Conservation (phyloP, 2,113 vertebrate genomes). For the Tachuris rubrigastra region DNA sequence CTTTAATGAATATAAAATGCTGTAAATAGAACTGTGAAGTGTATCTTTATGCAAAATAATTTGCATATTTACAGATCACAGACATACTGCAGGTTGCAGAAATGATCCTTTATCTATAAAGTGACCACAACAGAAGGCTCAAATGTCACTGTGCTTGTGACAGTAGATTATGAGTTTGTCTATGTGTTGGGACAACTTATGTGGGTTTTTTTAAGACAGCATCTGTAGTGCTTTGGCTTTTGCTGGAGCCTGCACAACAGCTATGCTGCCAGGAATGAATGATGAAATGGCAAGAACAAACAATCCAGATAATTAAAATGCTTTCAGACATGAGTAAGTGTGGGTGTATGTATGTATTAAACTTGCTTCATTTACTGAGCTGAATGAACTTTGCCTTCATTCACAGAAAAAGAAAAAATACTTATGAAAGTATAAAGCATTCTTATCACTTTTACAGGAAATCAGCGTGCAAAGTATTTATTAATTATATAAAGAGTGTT, state of each 20-base stretch:
- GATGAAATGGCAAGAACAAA: neutral
- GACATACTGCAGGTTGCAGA: neutral
- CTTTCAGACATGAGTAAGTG: constrained; percentile 15
- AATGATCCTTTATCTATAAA: neutral
- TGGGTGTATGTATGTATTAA: neutral
- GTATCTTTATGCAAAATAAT: constrained; percentile 56
- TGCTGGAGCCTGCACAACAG: neutral
- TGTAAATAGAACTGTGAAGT: constrained; percentile 75
- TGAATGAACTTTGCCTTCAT: neutral
- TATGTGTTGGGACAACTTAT: neutral
- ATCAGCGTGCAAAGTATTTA: neutral
- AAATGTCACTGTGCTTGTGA: neutral
- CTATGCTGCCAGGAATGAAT: neutral
- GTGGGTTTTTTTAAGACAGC: neutral
- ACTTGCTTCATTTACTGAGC: neutral
- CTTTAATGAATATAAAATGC: constrained; percentile 65
- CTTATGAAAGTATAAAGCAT: neutral
- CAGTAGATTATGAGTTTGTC: neutral
- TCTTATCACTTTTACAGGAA: neutral
- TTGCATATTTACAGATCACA: neutral
- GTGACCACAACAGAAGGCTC: neutral
- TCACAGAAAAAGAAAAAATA: no score
- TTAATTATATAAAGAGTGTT: neutral
- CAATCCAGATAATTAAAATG: constrained; percentile 35
- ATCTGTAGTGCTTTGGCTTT: neutral